Conservation (phyloP, 2,113 vertebrate species). For the Pitta sordida region DNA sequence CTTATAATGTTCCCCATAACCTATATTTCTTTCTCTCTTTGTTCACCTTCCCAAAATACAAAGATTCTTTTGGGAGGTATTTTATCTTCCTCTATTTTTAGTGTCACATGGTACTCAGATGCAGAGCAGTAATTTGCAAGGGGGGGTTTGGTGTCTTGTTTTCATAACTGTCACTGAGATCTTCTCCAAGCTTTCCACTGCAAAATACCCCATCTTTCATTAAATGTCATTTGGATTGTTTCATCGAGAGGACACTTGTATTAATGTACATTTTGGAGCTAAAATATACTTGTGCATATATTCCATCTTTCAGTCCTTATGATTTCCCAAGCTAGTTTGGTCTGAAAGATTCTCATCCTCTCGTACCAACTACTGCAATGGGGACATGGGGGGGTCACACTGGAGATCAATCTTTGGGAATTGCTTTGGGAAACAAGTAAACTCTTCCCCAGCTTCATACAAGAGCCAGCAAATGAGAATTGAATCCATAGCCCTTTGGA, state of each 20-base stretch:
- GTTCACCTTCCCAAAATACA: neutral
- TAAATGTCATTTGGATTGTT: slow-evolving; percentile 20
- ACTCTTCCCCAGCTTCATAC: neutral
- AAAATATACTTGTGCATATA: neutral
- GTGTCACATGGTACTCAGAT: neutral
- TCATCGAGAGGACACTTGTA: neutral
- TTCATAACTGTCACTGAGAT: neutral
- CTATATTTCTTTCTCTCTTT: neutral
- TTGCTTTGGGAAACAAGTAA: neutral
- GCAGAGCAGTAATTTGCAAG: neutral
- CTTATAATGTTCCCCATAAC: neutral
- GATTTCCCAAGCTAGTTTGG: neutral
- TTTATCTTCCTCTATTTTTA: neutral
- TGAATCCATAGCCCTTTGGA: neutral
- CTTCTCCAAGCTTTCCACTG: neutral
- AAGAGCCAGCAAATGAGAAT: neutral
- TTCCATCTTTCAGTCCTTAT: neutral
- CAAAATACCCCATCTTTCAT: slow-evolving; percentile 1
- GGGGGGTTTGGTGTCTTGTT: neutral
- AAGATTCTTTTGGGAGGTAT: neutral
- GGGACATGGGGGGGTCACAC: neutral
- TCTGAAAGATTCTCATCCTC: neutral
- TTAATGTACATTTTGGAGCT: neutral
- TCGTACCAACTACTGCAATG: neutral
- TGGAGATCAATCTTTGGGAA: neutral